Evolutionary conservation across 1,140 invertebrate genomes (phyloP).

Genomic region (Brachionus asplanchnoidis): DNA sequence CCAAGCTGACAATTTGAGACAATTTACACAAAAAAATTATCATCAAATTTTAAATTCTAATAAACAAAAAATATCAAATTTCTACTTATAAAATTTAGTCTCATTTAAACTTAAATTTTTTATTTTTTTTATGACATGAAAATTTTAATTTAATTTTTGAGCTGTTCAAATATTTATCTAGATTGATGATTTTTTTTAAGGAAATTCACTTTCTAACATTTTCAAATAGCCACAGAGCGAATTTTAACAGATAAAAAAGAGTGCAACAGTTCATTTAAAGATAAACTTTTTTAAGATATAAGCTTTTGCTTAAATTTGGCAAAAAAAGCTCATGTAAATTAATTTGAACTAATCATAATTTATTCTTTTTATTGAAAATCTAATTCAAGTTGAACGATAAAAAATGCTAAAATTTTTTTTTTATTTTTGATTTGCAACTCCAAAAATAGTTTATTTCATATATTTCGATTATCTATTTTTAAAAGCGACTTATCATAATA

Average conservation of each 20-base stretch:
- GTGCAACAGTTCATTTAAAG: neutral
- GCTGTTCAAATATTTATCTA: neutral
- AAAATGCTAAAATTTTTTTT: neutral
- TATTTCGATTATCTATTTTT: neutral
- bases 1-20: neutral
- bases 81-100: neutral
- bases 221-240: no score
- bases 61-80: neutral
- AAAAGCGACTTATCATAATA: neutral
- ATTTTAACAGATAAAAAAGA: neutral
- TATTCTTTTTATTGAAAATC: slow-evolving; percentile 25
- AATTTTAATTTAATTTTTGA: neutral
- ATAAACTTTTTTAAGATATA: neutral
- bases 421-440: neutral
- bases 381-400: slow-evolving; percentile 27
- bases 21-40: neutral
- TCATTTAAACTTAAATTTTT: neutral
- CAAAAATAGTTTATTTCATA: slow-evolving; percentile 15
- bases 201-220: no score
- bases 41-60: neutral
- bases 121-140: no score
- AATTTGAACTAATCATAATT: slow-evolving; percentile 4
- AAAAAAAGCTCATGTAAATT: neutral
- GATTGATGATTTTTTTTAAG: no score
- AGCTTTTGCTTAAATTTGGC: no score